phyloP scores from a whole-genome alignment of 2,113 vertebrate species.

The Ariopsis seemanni region DNA sequence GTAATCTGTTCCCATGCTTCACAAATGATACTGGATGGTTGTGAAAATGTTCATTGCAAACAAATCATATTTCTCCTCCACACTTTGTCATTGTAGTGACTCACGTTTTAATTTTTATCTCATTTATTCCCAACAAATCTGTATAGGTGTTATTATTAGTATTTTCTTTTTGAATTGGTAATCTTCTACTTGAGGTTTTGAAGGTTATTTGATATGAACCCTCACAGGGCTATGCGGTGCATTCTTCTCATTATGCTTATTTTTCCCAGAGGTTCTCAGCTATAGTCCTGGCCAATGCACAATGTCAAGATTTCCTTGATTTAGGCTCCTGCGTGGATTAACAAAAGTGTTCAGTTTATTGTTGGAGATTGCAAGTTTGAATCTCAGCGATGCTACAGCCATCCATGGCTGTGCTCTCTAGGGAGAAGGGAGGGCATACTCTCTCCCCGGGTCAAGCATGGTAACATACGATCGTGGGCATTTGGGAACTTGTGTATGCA shows the following conservation, averaged over 20 bases:
- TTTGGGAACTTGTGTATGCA: background rate
- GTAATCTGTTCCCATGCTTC: no score
- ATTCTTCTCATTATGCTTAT: background rate
- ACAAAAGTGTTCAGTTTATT: background rate
- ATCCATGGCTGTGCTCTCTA: no score
- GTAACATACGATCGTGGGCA: background rate
- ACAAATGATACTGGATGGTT: background rate
- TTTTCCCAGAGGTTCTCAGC: background rate
- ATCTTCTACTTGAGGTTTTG: background rate
- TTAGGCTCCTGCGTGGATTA: background rate
- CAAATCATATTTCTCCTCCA: background rate
- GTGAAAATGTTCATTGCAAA: background rate
- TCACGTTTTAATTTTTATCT: background rate
- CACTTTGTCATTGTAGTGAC: background rate
- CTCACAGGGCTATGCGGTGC: background rate
- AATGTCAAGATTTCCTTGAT: background rate
- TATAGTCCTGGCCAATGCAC: background rate
- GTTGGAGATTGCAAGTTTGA: background rate
- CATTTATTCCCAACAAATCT: background rate
- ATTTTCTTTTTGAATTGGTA: no score
- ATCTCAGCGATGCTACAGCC: background rate
- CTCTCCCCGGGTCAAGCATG: no score
- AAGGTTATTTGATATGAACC: background rate
- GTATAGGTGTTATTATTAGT: background rate
- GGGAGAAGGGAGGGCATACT: no score